Percentiles rank a stretch among this genome's conserved stretches.
Evolutionary conservation across 2,113 vertebrate species (phyloP).

Genomic region (Neolamprologus cancellatus): DNA sequence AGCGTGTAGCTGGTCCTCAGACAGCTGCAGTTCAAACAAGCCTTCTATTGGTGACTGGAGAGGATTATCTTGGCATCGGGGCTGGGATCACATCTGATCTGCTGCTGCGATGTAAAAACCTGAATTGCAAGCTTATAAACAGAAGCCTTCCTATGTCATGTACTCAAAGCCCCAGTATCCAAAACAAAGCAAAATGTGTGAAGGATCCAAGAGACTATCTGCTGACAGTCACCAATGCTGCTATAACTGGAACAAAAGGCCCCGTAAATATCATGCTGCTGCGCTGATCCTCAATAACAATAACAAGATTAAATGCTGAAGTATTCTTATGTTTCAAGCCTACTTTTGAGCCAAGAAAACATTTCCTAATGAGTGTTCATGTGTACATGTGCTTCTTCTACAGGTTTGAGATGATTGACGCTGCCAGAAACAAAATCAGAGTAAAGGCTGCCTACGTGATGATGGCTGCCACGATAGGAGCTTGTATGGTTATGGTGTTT

Average conservation of each 20-base stretch:
- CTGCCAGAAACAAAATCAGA: constrained; percentile 78
- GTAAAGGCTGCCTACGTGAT: constrained; percentile 83
- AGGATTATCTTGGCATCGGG: constrained; percentile 43
- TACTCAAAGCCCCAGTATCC: neutral
- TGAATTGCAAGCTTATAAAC: neutral
- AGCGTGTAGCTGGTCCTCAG: neutral
- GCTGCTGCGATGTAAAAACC: constrained; percentile 6
- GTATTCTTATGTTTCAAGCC: neutral
- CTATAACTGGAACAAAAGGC: neutral
- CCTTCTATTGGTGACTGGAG: neutral
- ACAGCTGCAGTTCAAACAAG: constrained; percentile 26
- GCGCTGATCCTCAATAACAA: neutral
- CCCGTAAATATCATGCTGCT: neutral
- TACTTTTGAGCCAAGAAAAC: neutral
- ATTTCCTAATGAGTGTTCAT: neutral
- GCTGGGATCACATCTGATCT: constrained; percentile 21
- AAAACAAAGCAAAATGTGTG: neutral
- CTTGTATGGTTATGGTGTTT: constrained; percentile 74
- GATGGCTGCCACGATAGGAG: constrained; percentile 77
- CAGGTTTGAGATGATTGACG: constrained; percentile 82
- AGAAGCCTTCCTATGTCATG: neutral
- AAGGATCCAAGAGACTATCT: neutral
- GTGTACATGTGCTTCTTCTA: neutral
- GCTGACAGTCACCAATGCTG: neutral
- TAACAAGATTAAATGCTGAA: neutral